These are phyloP conservation scores for Acromyrmex heyeri DNA, from an alignment of 1,140 invertebrate species.

Conservation along the genomic window DNA sequence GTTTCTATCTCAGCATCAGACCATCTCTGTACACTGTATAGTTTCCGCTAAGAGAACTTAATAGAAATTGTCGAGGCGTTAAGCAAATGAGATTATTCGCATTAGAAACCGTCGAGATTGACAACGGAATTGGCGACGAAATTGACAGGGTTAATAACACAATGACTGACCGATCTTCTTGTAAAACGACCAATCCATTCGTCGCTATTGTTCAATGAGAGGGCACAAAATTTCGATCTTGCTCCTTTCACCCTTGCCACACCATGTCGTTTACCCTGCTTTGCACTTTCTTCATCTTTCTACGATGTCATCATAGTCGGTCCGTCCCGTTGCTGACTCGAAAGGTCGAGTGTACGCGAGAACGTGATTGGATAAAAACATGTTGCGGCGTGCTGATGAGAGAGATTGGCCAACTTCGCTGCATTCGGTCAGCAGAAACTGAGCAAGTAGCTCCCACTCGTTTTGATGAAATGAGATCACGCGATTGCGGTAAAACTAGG, in stretches of 20 bases:
- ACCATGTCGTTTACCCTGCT: not conserved
- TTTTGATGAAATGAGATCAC: slow-evolving; percentile 43
- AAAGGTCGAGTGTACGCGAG: slow-evolving; percentile 13
- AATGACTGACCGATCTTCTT: slow-evolving; percentile 59
- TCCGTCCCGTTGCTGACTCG: slow-evolving; percentile 52
- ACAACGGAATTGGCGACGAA: slow-evolving; percentile 62
- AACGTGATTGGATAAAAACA: slow-evolving; percentile 60
- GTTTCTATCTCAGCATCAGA: slow-evolving; percentile 8
- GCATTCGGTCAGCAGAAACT: slow-evolving; percentile 59
- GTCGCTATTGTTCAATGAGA: slow-evolving; percentile 27
- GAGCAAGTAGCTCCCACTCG: slow-evolving; percentile 4
- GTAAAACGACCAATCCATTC: slow-evolving; percentile 44
- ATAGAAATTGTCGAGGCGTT: slow-evolving; percentile 67
- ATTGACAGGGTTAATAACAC: slow-evolving; percentile 58
- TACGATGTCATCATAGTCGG: not conserved
- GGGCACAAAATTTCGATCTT: not conserved
- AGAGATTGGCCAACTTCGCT: slow-evolving; percentile 44
- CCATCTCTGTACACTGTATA: not conserved
- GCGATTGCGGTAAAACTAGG: slow-evolving; percentile 8
- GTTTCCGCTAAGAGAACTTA: slow-evolving; percentile 61
- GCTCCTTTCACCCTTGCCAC: not conserved
- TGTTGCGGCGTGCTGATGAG: slow-evolving; percentile 56
- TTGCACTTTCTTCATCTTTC: slow-evolving; percentile 41
- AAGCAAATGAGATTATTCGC: slow-evolving; percentile 63
- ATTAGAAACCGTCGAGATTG: slow-evolving; percentile 63